Evolutionary conservation across 2,113 vertebrate genomes (phyloP).

Genomic region (Thinocorus orbignyianus): DNA sequence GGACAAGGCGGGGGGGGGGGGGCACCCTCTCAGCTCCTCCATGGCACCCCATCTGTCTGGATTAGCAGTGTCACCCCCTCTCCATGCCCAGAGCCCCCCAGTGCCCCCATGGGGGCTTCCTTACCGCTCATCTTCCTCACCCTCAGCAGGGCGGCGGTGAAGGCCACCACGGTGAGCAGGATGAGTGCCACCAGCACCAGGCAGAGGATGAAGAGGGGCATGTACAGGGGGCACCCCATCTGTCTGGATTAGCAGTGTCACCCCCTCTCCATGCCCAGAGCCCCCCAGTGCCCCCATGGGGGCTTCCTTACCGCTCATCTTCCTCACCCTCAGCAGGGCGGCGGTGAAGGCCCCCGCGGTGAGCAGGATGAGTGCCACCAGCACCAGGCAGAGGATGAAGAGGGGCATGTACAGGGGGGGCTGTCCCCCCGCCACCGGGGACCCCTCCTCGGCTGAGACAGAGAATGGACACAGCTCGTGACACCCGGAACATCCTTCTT

Average conservation of each 20-base stretch:
- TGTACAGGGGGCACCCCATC: too few relatives aligned
- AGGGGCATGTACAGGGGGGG: not conserved
- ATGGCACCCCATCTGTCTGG: accelerated
- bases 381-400: conserved; percentile 31
- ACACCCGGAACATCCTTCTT: accelerated
- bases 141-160: conserved; percentile 10
- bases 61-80: not conserved
- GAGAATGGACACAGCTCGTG: not conserved
- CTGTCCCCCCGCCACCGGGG: accelerated
- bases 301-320: conserved; percentile 41
- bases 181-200: conserved; percentile 57
- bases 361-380: conserved; percentile 63
- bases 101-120: not conserved
- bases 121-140: conserved; percentile 60
- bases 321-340: conserved; percentile 55
- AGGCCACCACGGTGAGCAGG: conserved; percentile 15
- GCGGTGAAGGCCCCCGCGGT: not conserved
- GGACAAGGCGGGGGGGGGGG: not conserved
- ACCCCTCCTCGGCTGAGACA: not conserved
- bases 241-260: too few relatives aligned
- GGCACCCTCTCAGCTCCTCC: not conserved
- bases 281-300: not conserved
- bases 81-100: not conserved
- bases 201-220: conserved; percentile 27
- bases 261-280: accelerated